These are phyloP conservation scores for Neotoma lepida DNA, from an alignment of 2,113 vertebrate species.

Conservation along the genomic window DNA sequence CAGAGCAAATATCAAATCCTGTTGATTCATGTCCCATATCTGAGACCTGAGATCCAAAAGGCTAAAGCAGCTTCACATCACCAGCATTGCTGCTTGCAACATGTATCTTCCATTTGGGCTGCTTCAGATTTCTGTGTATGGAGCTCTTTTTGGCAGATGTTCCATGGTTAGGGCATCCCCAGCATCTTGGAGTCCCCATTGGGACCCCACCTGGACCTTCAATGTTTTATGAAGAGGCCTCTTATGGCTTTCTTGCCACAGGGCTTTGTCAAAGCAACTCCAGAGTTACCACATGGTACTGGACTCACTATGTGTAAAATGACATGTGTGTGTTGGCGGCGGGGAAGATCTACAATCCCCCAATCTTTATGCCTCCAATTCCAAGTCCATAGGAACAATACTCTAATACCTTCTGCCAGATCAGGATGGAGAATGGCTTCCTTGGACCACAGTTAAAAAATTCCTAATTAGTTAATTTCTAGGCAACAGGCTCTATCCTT, in stretches of 20 bases:
- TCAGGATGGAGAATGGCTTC: too few species aligned
- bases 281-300: not conserved
- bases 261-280: not conserved
- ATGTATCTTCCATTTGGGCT: not conserved
- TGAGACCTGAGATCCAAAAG: not conserved
- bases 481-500: too few species aligned
- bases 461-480: too few species aligned
- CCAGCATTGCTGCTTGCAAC: not conserved
- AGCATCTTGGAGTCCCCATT: not conserved
- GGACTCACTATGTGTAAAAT: not conserved
- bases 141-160: not conserved
- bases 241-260: not conserved
- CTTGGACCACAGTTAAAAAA: too few species aligned
- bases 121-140: not conserved
- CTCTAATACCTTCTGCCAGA: too few species aligned
- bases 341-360: not conserved
- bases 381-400: too few species aligned
- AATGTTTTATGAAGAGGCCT: not conserved
- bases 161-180: not conserved
- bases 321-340: not conserved
- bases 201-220: fast-evolving
- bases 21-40: not conserved
- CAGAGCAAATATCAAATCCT: not conserved
- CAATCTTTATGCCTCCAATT: not conserved
- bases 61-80: not conserved